phyloP scores from a whole-genome alignment of 2,797 vertebrate genomes.

The Leptodactylus fallax region DNA sequence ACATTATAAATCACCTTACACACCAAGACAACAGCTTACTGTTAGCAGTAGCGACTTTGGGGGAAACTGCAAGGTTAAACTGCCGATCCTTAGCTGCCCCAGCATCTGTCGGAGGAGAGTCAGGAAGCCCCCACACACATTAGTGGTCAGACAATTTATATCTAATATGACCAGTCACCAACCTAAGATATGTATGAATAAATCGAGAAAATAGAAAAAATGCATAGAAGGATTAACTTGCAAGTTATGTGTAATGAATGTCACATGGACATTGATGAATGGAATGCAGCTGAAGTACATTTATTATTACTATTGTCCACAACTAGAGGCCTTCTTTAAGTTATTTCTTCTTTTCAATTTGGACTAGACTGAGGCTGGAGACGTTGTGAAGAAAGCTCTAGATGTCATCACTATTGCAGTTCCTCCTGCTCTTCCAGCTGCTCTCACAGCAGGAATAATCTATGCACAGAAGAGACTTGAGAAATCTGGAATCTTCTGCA shows the following conservation, averaged over 20 bases:
- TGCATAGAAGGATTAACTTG: not conserved
- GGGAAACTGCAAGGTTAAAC: no score
- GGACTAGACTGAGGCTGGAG: constrained; percentile 70
- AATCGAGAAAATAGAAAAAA: not conserved
- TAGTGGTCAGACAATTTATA: no score
- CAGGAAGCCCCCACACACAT: no score
- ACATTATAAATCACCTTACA: no score
- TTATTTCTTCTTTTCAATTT: not conserved
- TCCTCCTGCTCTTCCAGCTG: constrained; percentile 80
- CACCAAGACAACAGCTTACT: no score
- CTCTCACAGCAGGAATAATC: constrained; percentile 80
- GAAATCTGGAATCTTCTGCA: constrained; percentile 80
- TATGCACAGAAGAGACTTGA: constrained; percentile 79
- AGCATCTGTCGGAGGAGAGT: no score
- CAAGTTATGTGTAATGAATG: no score
- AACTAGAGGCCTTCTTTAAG: not conserved
- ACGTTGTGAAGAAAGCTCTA: constrained; percentile 78
- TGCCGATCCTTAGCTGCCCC: no score
- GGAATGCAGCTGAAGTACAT: not conserved
- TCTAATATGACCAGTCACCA: no score
- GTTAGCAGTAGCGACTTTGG: no score
- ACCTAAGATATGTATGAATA: no score
- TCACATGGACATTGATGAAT: not conserved
- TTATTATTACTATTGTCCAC: not conserved
- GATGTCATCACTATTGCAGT: constrained; percentile 81